Evolutionary conservation across 1,140 invertebrate species (phyloP).

Genomic region (Panagrolaimus sp.): DNA sequence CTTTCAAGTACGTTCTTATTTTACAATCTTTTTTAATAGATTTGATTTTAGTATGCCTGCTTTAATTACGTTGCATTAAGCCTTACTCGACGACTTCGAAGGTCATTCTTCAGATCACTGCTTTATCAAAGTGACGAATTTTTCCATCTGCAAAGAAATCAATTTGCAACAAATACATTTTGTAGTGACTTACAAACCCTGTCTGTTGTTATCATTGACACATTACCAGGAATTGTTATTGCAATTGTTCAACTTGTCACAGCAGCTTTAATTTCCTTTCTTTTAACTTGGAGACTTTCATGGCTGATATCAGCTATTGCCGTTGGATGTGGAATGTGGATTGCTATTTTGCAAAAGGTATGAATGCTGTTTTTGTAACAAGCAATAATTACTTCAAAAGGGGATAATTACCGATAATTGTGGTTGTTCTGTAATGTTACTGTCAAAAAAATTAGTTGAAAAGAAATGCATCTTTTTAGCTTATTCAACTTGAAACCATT

Average conservation of each 20-base stretch:
- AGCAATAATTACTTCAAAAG: too few species aligned
- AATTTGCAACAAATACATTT: neutral
- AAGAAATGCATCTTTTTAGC: neutral
- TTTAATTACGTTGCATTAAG: neutral
- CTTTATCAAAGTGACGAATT: neutral
- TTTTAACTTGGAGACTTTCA: slow-evolving; percentile 1
- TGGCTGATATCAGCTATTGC: neutral
- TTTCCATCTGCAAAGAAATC: neutral
- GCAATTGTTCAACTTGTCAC: neutral
- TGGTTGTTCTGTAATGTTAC: too few species aligned
- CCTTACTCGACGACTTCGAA: neutral
- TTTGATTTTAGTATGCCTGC: slow-evolving; percentile 1
- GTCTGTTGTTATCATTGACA: neutral
- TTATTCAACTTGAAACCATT: neutral
- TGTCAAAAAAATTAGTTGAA: too few species aligned
- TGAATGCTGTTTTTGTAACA: neutral
- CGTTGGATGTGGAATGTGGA: neutral
- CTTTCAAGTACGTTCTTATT: neutral
- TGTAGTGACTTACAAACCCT: neutral
- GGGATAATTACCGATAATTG: too few species aligned
- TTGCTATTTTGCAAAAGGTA: neutral
- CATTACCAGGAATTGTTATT: neutral
- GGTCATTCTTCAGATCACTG: neutral
- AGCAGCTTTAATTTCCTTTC: neutral
- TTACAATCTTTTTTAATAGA: neutral